Conservation (phyloP, 2,113 vertebrate species). For the Ciconia boyciana region DNA sequence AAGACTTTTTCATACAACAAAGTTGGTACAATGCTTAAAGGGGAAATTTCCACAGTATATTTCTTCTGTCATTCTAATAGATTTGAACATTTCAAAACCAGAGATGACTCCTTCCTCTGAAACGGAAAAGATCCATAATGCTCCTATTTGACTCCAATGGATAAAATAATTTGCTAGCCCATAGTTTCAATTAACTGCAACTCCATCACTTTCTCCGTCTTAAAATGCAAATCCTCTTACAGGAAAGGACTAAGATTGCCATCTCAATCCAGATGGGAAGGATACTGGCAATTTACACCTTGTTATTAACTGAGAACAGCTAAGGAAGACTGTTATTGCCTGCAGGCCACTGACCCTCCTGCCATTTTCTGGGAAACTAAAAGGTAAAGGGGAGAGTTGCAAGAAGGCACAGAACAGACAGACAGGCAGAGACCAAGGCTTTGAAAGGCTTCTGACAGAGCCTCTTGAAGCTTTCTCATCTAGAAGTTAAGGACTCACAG, state of each 20-base stretch:
- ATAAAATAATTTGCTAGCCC: neutral
- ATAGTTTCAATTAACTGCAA: neutral
- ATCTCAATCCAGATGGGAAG: neutral
- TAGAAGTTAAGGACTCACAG: neutral
- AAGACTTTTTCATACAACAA: neutral
- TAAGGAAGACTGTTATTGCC: neutral
- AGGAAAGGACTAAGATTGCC: neutral
- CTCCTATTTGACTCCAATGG: neutral
- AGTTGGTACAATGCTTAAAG: neutral
- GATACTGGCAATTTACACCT: neutral
- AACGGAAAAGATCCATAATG: neutral
- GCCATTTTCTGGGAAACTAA: neutral
- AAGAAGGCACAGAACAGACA: neutral
- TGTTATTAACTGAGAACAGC: neutral
- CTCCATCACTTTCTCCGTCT: neutral
- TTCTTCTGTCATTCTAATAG: neutral
- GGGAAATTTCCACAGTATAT: neutral
- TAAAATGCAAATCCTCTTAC: neutral
- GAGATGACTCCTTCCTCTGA: neutral
- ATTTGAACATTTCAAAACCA: neutral
- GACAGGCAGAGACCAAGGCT: neutral
- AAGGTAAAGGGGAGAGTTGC: neutral
- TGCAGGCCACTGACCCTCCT: neutral
- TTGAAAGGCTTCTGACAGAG: neutral
- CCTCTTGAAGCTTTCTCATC: neutral